Evolutionary conservation across 2,888 invertebrate species (phyloP).

Genomic region (Vanessa cardui): DNA sequence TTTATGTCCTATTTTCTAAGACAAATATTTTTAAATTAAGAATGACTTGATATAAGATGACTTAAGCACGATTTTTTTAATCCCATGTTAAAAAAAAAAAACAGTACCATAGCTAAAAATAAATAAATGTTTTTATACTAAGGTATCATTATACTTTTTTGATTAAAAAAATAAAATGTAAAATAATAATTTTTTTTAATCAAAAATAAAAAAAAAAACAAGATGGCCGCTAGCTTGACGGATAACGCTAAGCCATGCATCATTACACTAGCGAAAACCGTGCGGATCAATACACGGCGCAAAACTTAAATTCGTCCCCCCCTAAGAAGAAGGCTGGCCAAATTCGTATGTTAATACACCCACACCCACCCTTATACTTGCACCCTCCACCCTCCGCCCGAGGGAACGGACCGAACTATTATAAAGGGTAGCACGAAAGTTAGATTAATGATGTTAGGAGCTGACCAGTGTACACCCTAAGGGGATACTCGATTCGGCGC

Average conservation of each 20-base stretch:
- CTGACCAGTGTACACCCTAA: slow-evolving; percentile 69
- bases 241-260: slow-evolving; percentile 43
- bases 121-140: too few species aligned
- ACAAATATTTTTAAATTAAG: too few species aligned
- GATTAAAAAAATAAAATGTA: not conserved
- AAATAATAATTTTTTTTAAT: not conserved
- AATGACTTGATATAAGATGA: too few species aligned
- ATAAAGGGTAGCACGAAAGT: slow-evolving; percentile 83
- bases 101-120: too few species aligned
- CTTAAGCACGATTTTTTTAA: too few species aligned
- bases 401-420: slow-evolving; percentile 80
- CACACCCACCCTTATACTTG: slow-evolving; percentile 49
- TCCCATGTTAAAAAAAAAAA: too few species aligned
- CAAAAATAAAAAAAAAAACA: slow-evolving; percentile 18
- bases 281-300: slow-evolving; percentile 76
- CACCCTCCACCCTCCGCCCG: slow-evolving; percentile 57
- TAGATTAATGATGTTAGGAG: slow-evolving; percentile 84
- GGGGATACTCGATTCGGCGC: slow-evolving; percentile 10
- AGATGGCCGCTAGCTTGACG: slow-evolving; percentile 37
- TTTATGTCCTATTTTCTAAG: too few species aligned
- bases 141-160: too few species aligned
- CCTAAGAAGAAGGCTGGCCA: slow-evolving; percentile 76
- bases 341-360: slow-evolving; percentile 81
- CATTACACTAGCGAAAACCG: slow-evolving; percentile 60
- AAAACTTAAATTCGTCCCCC: slow-evolving; percentile 80